Percentiles rank a stretch among this genome's conserved stretches.
These are phyloP conservation scores for Trachops cirrhosus DNA, from an alignment of 2,797 vertebrate species.

Conservation along the genomic window DNA sequence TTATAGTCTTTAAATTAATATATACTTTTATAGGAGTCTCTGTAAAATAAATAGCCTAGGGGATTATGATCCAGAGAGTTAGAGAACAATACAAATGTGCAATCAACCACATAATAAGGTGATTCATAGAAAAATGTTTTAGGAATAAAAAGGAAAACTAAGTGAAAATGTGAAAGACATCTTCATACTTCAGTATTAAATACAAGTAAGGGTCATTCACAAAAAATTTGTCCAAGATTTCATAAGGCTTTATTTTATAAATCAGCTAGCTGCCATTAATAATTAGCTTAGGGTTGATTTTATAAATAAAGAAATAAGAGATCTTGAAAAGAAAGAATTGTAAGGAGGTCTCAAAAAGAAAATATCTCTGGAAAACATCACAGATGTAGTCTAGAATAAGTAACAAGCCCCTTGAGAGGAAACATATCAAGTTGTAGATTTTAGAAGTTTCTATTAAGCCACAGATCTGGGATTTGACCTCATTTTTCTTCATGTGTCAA, in stretches of 20 bases:
- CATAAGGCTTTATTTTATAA: neutral
- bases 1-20: neutral
- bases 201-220: neutral
- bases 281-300: neutral
- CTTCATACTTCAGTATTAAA: neutral
- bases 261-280: neutral
- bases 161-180: neutral
- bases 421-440: fast-evolving
- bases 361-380: no score
- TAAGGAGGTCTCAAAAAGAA: neutral
- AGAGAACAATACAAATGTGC: neutral
- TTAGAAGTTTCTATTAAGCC: neutral
- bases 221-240: neutral
- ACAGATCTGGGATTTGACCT: neutral
- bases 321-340: neutral
- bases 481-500: neutral
- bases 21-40: neutral
- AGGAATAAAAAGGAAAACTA: neutral
- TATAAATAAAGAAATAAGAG: neutral
- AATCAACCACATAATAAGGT: neutral
- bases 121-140: neutral
- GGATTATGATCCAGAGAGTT: neutral
- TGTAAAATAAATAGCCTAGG: neutral
- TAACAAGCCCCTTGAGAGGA: neutral
- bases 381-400: neutral